phyloP scores from a whole-genome alignment of 2,888 invertebrate species.

The Cosmopolites sordidus region DNA sequence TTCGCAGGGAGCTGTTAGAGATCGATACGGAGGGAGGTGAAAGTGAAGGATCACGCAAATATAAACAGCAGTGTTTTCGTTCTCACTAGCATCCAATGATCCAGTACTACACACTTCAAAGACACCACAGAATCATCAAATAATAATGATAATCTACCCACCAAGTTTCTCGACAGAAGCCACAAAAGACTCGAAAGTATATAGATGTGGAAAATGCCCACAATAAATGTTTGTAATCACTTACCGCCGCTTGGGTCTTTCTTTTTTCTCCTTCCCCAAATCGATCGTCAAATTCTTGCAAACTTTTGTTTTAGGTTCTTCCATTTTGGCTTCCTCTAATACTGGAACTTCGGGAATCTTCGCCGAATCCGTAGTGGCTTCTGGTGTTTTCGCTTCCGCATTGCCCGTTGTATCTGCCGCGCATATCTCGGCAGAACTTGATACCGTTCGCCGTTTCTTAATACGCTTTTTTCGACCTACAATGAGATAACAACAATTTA shows the following conservation, averaged over 20 bases:
- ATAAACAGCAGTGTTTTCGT: too few species aligned
- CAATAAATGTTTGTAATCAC: too few species aligned
- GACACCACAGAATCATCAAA: too few species aligned
- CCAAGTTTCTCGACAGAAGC: too few species aligned
- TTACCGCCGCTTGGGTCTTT: conserved; percentile 17
- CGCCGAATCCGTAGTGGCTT: conserved; percentile 44
- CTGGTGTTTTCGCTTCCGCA: conserved; percentile 51
- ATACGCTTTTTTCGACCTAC: conserved; percentile 56
- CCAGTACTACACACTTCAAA: too few species aligned
- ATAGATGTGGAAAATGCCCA: too few species aligned
- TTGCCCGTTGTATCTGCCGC: conserved; percentile 50
- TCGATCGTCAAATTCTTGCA: conserved; percentile 37
- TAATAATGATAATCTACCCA: too few species aligned
- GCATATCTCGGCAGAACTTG: conserved; percentile 38
- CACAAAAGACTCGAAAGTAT: too few species aligned
- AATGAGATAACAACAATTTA: background rate
- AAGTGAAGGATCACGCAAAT: too few species aligned
- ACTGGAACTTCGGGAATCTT: conserved; percentile 44
- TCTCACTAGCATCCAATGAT: too few species aligned
- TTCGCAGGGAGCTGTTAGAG: too few species aligned
- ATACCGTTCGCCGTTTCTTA: conserved; percentile 58
- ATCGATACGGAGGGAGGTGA: too few species aligned
- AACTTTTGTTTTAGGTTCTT: conserved; percentile 26
- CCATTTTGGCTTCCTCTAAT: background rate
- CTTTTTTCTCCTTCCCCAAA: conserved; percentile 28